Evolutionary conservation across 2,888 invertebrate genomes (phyloP), one percentile per base, ranked within the genome.

Genomic region (Rambutsinella grinnellia): DNA sequence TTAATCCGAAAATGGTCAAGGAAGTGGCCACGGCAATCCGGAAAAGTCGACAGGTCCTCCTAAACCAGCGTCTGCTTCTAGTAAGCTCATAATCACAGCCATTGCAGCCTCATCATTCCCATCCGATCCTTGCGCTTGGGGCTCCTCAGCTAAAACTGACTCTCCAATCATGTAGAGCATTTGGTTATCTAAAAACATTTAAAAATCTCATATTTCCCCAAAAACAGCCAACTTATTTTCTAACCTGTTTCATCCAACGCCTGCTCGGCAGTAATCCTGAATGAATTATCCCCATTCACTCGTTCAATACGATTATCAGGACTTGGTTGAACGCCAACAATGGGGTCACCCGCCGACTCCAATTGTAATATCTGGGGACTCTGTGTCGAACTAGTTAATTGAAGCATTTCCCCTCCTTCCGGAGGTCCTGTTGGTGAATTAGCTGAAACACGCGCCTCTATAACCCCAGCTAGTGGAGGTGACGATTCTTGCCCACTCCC

Each of bases 81-180:
- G 87, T 24, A 95, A 89, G 86, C 93, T 94, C 95, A 95, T 95
- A 83, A 95, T 94, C 81, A 95, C 94, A 0, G 95, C 94, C 94
- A 95, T 95, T 3, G 94, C 94, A 2, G 95, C 94, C 85, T 95
- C 95, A 84, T 95, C 94, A 85, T 93, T 94, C 49, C 93, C 93
- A 85, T 94, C 93, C 0, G 89, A 87, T n/a, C 86, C 85, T 23
- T 86, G 80, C 44, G 63, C 69, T 26, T 72, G 62, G 1, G 82
- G 82, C 84, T 87, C 62, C 86, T 86, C 79, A 66, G 76, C 53
- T 28, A 83, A 53, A 23, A 88, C 87, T 1, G 88, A 87, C 68
- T 87, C 88, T 57, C 89, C 89, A 84, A 91, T 90, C 86, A 90
- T 89, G 78, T 89, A 89, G 84, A 90, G 89, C 85, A 90, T 88